Base-by-base conservation (phyloP, 2,888 invertebrate species). In the Peribatodes rhomboidaria region DNA sequence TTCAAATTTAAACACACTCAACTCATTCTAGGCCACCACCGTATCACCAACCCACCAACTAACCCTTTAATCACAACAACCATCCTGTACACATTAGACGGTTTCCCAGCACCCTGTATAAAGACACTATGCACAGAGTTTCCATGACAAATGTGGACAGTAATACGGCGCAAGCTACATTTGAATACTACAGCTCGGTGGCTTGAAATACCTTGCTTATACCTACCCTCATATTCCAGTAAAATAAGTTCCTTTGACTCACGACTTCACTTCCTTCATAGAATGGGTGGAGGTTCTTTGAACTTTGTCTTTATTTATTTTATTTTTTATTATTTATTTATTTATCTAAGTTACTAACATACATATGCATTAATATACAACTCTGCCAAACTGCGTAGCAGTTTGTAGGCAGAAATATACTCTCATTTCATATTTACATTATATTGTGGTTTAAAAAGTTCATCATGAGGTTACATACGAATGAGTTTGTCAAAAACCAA, bases 71-170 rank as follows among this genome's bases (percentile, higher is more conserved):
- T 20, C 3, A 44, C 2, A 42, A 42, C 2, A n/a, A 35, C 11
- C 35, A 35, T 9, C 35, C 35, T 35, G 8, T 35, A 35, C 9
- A 22, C 1, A 20, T 7, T 13, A 35, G 11, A 41, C 47, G 35
- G 14, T 54, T 50, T 62, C 31, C 18, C 2, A 77, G 16, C 89
- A 83, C 0, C 72, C 83, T 86, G 81, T 88, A 80, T 42, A 71
- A 9, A 78, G 56, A 61, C 65, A 65, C 56, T 64, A 64, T 65
- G 65, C 60, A 52, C 42, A 35, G 42, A 64, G 56, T 65, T 75
- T 78, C 77, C 75, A 83, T 86, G 87, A 90, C 83, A 85, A 80
- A 89, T 87, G 88, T 77, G 83, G 77, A 80, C 81, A 78, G 82
- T 86, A 87, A 89, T 80, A 79, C 84, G 73, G 77, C 78, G 75